Percentiles rank a stretch among this genome's conserved stretches.
Evolutionary conservation across 2,888 invertebrate species (phyloP).

Genomic region (Plagodis pulveraria): DNA sequence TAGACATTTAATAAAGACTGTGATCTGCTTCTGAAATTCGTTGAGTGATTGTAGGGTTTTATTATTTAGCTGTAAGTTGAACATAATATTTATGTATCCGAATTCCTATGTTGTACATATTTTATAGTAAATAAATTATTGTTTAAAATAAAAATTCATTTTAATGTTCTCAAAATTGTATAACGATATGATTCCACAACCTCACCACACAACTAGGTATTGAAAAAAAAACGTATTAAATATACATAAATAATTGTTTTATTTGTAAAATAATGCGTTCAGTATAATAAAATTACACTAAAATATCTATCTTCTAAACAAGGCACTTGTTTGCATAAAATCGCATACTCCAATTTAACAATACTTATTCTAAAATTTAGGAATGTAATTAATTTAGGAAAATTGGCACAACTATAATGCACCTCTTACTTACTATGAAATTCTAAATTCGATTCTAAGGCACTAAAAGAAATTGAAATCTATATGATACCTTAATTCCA

Average conservation of each 20-base stretch:
- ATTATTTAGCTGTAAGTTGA: slow-evolving; percentile 1
- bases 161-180: too few species aligned
- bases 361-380: slow-evolving; percentile 23
- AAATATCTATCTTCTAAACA: slow-evolving; percentile 5
- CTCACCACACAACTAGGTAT: not conserved
- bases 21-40: too few species aligned
- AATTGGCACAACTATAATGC: slow-evolving; percentile 2
- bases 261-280: slow-evolving; percentile 21
- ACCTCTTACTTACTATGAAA: not conserved
- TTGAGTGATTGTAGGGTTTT: too few species aligned
- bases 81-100: not conserved
- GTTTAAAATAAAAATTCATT: not conserved
- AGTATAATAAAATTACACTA: slow-evolving; percentile 18
- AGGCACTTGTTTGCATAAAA: slow-evolving; percentile 21
- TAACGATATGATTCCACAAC: too few species aligned
- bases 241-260: slow-evolving; percentile 18
- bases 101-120: slow-evolving; percentile 15
- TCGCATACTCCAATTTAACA: slow-evolving; percentile 14
- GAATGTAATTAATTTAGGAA: slow-evolving; percentile 24
- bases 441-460: slow-evolving; percentile 5
- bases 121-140: slow-evolving; percentile 2
- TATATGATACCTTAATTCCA: too few species aligned
- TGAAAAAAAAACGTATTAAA: not conserved
- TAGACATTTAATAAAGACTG: too few species aligned
- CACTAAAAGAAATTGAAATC: too few species aligned